Evolutionary conservation across 2,888 invertebrate genomes (phyloP).

Genomic region (Helicoverpa assulta): DNA sequence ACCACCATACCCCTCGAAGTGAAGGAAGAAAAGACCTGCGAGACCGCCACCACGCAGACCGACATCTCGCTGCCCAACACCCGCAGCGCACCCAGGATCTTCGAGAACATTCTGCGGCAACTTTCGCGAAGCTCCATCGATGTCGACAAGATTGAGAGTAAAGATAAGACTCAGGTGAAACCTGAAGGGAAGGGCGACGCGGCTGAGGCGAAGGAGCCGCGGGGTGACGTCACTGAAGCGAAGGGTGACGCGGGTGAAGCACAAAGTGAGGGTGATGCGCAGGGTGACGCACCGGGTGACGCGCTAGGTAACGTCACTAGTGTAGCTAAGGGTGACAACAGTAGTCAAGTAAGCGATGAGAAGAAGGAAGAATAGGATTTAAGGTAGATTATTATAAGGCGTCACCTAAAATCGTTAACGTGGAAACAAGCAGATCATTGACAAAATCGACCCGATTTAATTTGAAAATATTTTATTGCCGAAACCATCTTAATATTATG

Average conservation of each 20-base stretch:
- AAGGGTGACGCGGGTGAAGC: conserved; percentile 1
- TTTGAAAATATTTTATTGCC: too few relatives aligned
- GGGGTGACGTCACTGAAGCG: neutral
- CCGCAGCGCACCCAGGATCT: conserved; percentile 86
- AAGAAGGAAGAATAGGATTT: too few relatives aligned
- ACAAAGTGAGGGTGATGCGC: neutral
- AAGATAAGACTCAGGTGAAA: conserved; percentile 12
- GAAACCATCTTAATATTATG: too few relatives aligned
- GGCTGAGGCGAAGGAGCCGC: neutral
- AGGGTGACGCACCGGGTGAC: neutral
- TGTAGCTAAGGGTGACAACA: neutral
- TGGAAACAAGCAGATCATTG: too few relatives aligned
- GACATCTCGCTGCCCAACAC: conserved; percentile 87
- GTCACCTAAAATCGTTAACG: too few relatives aligned
- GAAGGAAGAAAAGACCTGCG: conserved; percentile 74
- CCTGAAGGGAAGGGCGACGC: conserved; percentile 9
- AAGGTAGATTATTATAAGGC: too few relatives aligned
- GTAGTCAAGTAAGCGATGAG: too few relatives aligned
- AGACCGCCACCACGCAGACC: conserved; percentile 84
- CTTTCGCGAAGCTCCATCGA: conserved; percentile 83
- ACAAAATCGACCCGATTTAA: too few relatives aligned
- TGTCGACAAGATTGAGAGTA: conserved; percentile 60
- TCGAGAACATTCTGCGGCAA: conserved; percentile 84
- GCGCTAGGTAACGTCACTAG: neutral
- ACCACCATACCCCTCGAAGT: conserved; percentile 74